Percentiles rank a stretch among this genome's conserved stretches.
Conservation (phyloP, 2,797 vertebrate species). For the Crenichthys baileyi region DNA sequence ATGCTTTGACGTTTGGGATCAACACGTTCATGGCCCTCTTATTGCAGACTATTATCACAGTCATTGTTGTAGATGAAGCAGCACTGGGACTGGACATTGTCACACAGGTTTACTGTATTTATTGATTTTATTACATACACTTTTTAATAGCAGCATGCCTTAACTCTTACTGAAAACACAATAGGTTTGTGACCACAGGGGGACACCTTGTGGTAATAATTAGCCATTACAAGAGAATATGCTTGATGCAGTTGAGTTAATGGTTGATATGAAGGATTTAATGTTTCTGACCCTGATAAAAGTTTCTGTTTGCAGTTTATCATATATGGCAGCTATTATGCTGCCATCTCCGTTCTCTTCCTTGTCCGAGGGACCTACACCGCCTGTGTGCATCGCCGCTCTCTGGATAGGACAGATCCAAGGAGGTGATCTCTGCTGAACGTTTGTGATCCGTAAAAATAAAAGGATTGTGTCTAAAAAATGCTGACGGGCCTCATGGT, state of each 20-base stretch:
- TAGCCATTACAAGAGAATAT: conserved; percentile 17
- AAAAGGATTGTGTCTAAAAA: conserved; percentile 5
- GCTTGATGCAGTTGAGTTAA: not conserved
- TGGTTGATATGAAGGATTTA: not conserved
- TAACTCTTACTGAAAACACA: not conserved
- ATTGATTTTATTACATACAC: not conserved
- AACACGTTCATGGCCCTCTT: conserved; percentile 79
- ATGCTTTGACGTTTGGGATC: conserved; percentile 81
- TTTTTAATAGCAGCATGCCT: not conserved
- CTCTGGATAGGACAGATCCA: not conserved
- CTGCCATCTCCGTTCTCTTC: conserved; percentile 75
- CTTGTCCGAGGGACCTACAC: conserved; percentile 75
- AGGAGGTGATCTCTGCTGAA: conserved; percentile 50
- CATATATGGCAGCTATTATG: conserved; percentile 82
- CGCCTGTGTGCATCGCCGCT: conserved; percentile 26
- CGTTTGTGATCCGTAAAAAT: conserved; percentile 50
- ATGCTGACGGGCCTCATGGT: not conserved
- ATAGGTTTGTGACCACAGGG: not conserved
- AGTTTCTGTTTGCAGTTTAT: conserved; percentile 72
- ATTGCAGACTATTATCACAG: conserved; percentile 78
- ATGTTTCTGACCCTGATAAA: conserved; percentile 3
- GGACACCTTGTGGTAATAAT: conserved; percentile 59
- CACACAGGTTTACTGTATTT: conserved; percentile 70
- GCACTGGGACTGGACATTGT: conserved; percentile 75
- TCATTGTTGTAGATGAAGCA: conserved; percentile 72